Percentiles rank a stretch among this genome's conserved stretches.
Evolutionary conservation across 2,113 vertebrate genomes (phyloP).

Genomic region (Leuciscus idus): DNA sequence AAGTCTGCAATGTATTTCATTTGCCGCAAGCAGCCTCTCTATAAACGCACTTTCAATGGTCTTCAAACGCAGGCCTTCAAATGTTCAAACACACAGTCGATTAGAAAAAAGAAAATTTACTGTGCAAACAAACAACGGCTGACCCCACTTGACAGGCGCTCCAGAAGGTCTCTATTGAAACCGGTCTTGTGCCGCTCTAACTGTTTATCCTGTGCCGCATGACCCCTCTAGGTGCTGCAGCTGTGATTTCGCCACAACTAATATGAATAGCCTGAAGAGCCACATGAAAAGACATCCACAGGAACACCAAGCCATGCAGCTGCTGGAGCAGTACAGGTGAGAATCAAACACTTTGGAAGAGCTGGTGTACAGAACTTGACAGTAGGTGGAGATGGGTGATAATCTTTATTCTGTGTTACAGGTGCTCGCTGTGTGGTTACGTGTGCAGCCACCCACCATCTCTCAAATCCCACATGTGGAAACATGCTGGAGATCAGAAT

Average conservation of each 20-base stretch:
- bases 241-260: constrained; percentile 88
- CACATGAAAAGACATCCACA: constrained; percentile 87
- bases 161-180: background rate
- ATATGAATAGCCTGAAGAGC: constrained; percentile 89
- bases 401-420: constrained; percentile 59
- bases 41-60: constrained; percentile 43
- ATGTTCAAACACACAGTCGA: background rate
- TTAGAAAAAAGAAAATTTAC: constrained; percentile 25
- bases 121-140: background rate
- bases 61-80: constrained; percentile 27
- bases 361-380: constrained; percentile 21
- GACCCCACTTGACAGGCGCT: constrained; percentile 12
- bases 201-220: background rate
- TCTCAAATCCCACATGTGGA: constrained; percentile 99
- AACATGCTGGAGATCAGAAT: constrained; percentile 97
- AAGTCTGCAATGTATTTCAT: background rate
- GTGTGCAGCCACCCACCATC: constrained; percentile 97
- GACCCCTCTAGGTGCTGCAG: constrained; percentile 77
- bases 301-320: constrained; percentile 86
- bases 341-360: background rate
- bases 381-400: background rate
- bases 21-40: constrained; percentile 5
- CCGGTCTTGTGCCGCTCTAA: background rate
- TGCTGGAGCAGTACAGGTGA: constrained; percentile 87
- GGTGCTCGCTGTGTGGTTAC: constrained; percentile 96